phyloP scores from a whole-genome alignment of 2,888 invertebrate species.

The Emmelina monodactyla region DNA sequence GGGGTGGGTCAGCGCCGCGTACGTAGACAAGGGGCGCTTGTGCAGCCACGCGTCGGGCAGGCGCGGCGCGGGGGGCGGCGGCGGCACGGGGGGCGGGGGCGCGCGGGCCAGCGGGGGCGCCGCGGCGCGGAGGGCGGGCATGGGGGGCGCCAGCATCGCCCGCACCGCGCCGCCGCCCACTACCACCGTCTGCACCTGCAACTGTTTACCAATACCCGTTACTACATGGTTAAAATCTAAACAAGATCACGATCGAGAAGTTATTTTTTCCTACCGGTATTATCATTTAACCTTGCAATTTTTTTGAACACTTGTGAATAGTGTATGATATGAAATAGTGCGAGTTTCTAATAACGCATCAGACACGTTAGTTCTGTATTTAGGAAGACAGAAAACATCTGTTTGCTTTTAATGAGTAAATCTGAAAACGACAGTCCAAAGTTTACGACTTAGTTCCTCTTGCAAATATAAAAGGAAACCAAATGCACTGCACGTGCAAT shows the following conservation, averaged over 20 bases:
- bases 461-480: too few species aligned
- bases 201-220: slow-evolving; percentile 7
- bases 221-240: neutral
- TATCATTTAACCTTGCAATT: too few species aligned
- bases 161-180: slow-evolving; percentile 19
- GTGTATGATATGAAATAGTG: too few species aligned
- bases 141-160: slow-evolving; percentile 18
- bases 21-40: slow-evolving; percentile 23
- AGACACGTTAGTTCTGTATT: too few species aligned
- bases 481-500: too few species aligned
- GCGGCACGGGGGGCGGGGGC: slow-evolving; percentile 17
- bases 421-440: too few species aligned
- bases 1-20: slow-evolving; percentile 43
- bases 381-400: too few species aligned
- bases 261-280: neutral
- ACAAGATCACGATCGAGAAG: neutral
- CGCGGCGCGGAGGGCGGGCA: slow-evolving; percentile 17
- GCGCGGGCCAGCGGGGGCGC: slow-evolving; percentile 10
- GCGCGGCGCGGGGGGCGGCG: slow-evolving; percentile 16
- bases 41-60: slow-evolving; percentile 10
- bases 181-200: slow-evolving; percentile 49
- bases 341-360: too few species aligned
- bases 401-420: too few species aligned
- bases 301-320: too few species aligned
- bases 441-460: too few species aligned